Base-by-base conservation (phyloP, 2,797 vertebrate species). In the Hozukius guyotensis region DNA sequence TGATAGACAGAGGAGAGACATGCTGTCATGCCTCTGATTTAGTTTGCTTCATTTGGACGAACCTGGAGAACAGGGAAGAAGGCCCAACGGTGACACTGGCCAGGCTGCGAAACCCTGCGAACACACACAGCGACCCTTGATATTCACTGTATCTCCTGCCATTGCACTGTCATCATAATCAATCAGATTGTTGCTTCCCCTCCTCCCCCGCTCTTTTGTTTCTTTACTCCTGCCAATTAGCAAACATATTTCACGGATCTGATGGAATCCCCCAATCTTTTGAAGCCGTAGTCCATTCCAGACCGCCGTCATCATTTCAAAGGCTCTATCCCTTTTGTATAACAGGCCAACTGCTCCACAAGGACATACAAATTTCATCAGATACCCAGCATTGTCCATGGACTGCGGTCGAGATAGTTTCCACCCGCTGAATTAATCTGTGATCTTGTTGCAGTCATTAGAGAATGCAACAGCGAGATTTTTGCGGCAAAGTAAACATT, bases 401-500 rank as follows among this genome's bases (percentile, higher is more conserved):
- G 63, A 77, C 81, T 80, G 74, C 8, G 73, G 88, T 85, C 38
- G 42, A 81, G 78, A 89, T 68, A 74, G 83, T 93, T 94, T 93
- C 92, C 91, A 87, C 84, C 86, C 76, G 4, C 77, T 77, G 77
- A 88, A 87, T 89, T 80, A 77, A 80, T 90, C 75, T 83, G 69
- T 72, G 75, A 88, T 92, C 85, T 82, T 52, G 74, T 89, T 80
- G 73, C 80, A 82, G 87, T 72, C 80, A 73, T 82, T 83, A 62
- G 71, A 92, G 78, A 93, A 90, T 79, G 83, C 83, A 91, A 85
- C 68, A 70, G 84, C 73, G 65, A 85, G 76, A 84, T 87, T 88
- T 92, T 71, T 89, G 90, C 78, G 85, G 88, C 80, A 88, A 90
- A 89, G 85, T 76, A 91, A 91, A 93, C 84, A 93, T 88, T 89